These are phyloP conservation scores for Drosophila leontia DNA, from an alignment of 1,140 invertebrate genomes.

Conservation along the genomic window DNA sequence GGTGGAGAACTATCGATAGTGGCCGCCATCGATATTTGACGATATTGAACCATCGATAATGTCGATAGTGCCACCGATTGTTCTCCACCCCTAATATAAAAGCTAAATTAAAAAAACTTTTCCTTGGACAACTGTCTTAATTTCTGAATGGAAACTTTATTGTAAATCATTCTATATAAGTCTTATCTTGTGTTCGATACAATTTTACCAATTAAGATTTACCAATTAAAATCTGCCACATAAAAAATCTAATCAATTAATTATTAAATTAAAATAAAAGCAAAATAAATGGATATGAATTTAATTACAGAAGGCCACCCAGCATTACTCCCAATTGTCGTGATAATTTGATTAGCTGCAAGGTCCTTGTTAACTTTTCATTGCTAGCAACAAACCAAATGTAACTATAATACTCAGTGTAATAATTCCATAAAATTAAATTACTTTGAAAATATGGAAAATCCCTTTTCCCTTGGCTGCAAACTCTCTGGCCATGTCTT, in stretches of 20 bases:
- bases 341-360: neutral
- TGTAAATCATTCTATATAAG: too few species aligned
- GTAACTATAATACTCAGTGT: conserved; percentile 6
- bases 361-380: neutral
- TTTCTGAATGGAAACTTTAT: too few species aligned
- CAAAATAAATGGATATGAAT: neutral
- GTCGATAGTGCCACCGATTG: too few species aligned
- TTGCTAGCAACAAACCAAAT: neutral
- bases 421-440: conserved; percentile 7
- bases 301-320: neutral
- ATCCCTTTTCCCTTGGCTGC: neutral
- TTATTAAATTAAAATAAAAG: neutral
- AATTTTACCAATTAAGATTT: neutral
- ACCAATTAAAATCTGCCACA: neutral
- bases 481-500: neutral
- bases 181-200: neutral
- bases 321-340: neutral
- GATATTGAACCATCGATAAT: too few species aligned
- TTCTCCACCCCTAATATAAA: too few species aligned
- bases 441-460: neutral
- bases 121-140: too few species aligned
- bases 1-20: too few species aligned
- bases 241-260: neutral
- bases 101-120: too few species aligned
- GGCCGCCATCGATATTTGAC: too few species aligned